Evolutionary conservation across 2,888 invertebrate species (phyloP), one percentile per base, ranked within the genome.

Genomic region (Conchocele bisecta): DNA sequence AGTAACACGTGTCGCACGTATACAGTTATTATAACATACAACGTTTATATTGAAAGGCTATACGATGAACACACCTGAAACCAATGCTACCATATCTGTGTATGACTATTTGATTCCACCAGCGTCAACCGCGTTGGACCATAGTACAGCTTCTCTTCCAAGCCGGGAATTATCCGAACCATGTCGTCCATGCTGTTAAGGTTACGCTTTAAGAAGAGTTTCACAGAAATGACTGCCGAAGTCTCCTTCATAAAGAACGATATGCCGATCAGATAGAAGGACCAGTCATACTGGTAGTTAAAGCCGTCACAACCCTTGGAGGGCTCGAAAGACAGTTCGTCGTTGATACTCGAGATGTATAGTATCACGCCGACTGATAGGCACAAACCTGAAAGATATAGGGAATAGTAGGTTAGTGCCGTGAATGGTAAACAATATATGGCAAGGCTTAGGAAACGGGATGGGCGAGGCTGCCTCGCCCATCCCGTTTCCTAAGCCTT

Each of bases 261-360:
- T 11, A 81, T 54, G n/a, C 84, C 87, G 35, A 82, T 80, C 31
- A 85, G 79, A 67, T 84, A 82, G 56, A 87, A 86, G 4, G 87
- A 86, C 86, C 86, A 87, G n/a, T 84, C 83, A 66, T 86, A 86
- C 17, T 41, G 44, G 67, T 86, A 86, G 4, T 60, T 22, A 65
- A 86, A 86, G 29, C 76, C 74, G 13, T 58, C 58, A 46, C 79
- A 75, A 24, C 56, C 33, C 22, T 77, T 68, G 15, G 65, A 57
- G 26, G 78, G 72, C 46, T 79, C 70, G 33, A 82, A 79, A 35
- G 81, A 71, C 7, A 84, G 78, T 63, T 86, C 86, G 67, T 86
- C 86, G 60, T 86, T 86, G 31, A 86, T 83, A 20, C 81, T 75
- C 15, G 84, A 85, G 31, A 86, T 86, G 66, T 84, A 86, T n/a